phyloP scores from a whole-genome alignment of 2,888 invertebrate genomes.

The Hesperia comma region DNA sequence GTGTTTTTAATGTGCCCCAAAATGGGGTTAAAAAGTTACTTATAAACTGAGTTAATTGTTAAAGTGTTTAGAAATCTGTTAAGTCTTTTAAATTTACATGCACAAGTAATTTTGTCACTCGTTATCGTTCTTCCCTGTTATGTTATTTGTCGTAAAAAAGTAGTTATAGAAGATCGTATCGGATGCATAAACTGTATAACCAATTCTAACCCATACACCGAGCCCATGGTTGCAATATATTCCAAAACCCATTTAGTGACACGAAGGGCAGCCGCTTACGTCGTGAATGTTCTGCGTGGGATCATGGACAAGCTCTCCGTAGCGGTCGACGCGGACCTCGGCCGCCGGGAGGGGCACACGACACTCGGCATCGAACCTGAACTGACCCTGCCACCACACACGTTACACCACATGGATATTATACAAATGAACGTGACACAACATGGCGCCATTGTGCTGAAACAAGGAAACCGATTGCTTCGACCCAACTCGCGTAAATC shows the following conservation, averaged over 20 bases:
- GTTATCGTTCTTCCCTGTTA: background rate
- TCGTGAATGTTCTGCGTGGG: constrained; percentile 81
- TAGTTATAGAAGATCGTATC: background rate
- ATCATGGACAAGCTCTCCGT: constrained; percentile 77
- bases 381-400: constrained; percentile 89
- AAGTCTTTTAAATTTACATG: constrained; percentile 10
- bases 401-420: constrained; percentile 53
- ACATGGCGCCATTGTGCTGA: constrained; percentile 24
- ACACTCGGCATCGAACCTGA: constrained; percentile 94
- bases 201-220: constrained; percentile 11
- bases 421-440: constrained; percentile 41
- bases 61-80: constrained; percentile 28
- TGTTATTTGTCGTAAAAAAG: background rate
- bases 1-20: constrained; percentile 45
- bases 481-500: constrained; percentile 15
- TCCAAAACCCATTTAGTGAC: constrained; percentile 18
- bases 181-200: constrained; percentile 6
- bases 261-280: constrained; percentile 74
- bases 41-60: constrained; percentile 41
- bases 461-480: constrained; percentile 23
- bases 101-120: background rate
- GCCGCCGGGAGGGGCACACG: constrained; percentile 89
- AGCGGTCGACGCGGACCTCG: constrained; percentile 87
- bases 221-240: constrained; percentile 5
- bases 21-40: constrained; percentile 41